Percentiles rank a stretch among this genome's conserved stretches.
Evolutionary conservation across 2,797 vertebrate species (phyloP).

Genomic region (Semaprochilodus insignis): DNA sequence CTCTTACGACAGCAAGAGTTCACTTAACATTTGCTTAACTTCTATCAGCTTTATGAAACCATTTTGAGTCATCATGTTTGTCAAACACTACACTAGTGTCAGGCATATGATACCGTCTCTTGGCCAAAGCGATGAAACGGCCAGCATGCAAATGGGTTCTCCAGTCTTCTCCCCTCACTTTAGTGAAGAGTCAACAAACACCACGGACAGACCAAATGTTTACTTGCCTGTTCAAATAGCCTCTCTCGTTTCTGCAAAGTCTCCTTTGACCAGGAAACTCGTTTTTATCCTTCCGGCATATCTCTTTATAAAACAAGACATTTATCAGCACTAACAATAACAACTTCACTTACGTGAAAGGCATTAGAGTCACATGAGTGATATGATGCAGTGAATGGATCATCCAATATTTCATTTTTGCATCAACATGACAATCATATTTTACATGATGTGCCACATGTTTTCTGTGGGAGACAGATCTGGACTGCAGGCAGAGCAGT

Average conservation of each 20-base stretch:
- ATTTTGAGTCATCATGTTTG: slow-evolving; percentile 29
- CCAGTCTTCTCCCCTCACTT: slow-evolving; percentile 27
- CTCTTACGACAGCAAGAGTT: background rate
- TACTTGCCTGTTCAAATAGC: slow-evolving; percentile 62
- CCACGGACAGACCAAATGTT: slow-evolving; percentile 56
- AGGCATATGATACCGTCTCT: slow-evolving; percentile 30
- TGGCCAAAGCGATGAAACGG: slow-evolving; percentile 20
- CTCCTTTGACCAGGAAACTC: slow-evolving; percentile 17
- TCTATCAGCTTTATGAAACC: background rate
- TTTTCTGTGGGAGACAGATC: too few relatives aligned
- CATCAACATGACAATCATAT: background rate
- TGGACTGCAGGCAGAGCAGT: too few relatives aligned
- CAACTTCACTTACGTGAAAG: background rate
- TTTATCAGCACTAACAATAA: background rate
- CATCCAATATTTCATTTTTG: background rate
- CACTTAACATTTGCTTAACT: too few relatives aligned
- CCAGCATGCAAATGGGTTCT: slow-evolving; percentile 61
- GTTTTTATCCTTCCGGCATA: background rate
- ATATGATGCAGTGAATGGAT: background rate
- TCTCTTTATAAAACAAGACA: slow-evolving; percentile 15
- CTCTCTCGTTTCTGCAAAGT: slow-evolving; percentile 48
- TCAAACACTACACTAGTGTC: slow-evolving; percentile 32
- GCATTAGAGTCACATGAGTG: background rate
- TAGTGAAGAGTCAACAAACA: slow-evolving; percentile 54
- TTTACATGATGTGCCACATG: too few relatives aligned